These are phyloP conservation scores for Leptonema lineaticorne DNA, from an alignment of 1,140 invertebrate species.

Conservation along the genomic window DNA sequence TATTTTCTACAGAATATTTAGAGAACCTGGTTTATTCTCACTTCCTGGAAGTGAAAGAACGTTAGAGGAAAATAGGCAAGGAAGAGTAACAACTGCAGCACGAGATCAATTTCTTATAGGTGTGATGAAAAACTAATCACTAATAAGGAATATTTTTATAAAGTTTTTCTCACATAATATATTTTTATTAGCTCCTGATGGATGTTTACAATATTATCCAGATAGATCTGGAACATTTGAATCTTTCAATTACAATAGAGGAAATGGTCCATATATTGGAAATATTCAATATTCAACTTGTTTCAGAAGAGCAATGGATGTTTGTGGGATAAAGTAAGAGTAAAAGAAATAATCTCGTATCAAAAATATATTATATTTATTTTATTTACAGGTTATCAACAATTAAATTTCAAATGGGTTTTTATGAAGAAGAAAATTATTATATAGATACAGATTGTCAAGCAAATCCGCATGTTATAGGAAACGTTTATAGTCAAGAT, in stretches of 20 bases:
- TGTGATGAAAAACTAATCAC: background rate
- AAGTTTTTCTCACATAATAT: background rate
- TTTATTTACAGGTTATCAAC: constrained; percentile 46
- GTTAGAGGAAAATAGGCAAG: background rate
- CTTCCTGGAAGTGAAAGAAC: background rate
- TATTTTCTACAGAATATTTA: background rate
- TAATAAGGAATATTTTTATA: background rate
- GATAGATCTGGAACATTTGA: constrained; percentile 58
- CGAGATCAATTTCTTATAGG: constrained; percentile 18
- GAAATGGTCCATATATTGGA: constrained; percentile 50
- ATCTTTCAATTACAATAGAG: constrained; percentile 63
- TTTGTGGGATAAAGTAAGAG: constrained; percentile 55
- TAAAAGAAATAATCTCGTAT: background rate
- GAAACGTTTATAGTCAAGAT: constrained; percentile 49
- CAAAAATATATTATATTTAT: background rate
- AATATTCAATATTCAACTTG: constrained; percentile 53
- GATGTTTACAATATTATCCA: constrained; percentile 66
- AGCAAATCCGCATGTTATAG: constrained; percentile 48
- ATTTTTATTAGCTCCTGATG: constrained; percentile 56
- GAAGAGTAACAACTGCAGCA: background rate
- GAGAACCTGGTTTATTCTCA: background rate
- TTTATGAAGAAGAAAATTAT: constrained; percentile 44
- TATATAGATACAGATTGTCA: constrained; percentile 53
- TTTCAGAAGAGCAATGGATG: constrained; percentile 49
- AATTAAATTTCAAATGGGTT: constrained; percentile 50